These are phyloP conservation scores for Sitta carolinensis DNA, from an alignment of 2,797 vertebrate species.

Conservation along the genomic window DNA sequence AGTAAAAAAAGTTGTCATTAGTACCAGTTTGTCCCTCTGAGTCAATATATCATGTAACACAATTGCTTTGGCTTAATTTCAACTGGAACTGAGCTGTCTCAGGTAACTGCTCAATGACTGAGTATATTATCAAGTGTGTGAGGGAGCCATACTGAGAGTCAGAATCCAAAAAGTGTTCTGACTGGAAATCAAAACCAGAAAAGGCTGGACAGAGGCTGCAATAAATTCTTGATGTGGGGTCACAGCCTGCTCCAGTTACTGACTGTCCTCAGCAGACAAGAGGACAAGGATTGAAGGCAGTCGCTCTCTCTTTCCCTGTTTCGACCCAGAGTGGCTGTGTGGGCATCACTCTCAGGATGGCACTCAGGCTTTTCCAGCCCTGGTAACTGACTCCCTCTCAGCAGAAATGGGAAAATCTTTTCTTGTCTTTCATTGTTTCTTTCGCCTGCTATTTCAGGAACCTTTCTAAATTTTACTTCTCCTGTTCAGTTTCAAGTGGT, in stretches of 20 bases:
- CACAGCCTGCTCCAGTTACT: neutral
- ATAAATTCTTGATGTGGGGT: neutral
- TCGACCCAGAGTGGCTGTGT: rapidly evolving
- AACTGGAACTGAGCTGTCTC: neutral
- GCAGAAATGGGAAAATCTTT: neutral
- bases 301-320: neutral
- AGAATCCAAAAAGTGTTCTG: neutral
- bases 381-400: neutral
- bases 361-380: neutral
- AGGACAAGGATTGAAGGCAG: neutral
- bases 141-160: neutral
- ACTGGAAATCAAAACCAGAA: neutral
- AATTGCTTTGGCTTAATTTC: neutral
- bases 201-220: neutral
- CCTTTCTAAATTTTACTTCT: neutral
- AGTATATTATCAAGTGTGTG: neutral
- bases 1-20: neutral
- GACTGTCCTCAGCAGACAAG: neutral
- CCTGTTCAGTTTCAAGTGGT: neutral
- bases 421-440: neutral
- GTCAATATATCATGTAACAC: neutral
- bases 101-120: neutral
- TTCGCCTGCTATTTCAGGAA: neutral
- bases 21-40: neutral
- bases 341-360: neutral